Evolutionary conservation across 2,888 invertebrate species (phyloP), one percentile per base, ranked within the genome.

Genomic region (Penaeus monodon): DNA sequence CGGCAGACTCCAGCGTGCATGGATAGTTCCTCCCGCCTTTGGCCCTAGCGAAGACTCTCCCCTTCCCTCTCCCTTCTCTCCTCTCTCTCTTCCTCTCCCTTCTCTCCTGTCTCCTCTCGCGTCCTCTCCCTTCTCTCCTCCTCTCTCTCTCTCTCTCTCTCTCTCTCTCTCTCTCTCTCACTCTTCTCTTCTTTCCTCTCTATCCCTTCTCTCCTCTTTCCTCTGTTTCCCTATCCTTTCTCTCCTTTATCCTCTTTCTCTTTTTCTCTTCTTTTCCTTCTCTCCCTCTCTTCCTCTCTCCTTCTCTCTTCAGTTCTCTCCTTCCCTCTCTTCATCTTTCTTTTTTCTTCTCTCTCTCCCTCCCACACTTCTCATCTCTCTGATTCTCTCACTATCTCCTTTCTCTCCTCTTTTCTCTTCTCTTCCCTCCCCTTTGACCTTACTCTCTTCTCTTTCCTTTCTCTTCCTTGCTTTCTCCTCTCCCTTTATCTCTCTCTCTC

Each of bases 1-100:
- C 49, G 77, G 74, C 70, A 81, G 44, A 73, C 85, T 63, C 85
- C 74, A 81, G 44, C 44, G 8, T 81, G 85, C 85, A 85, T 78
- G 81, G 81, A 81, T 81, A 66, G 74, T 77, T 76, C 79, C 70
- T 57, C 29, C 74, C 70, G 73, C 63, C 79, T 70, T 80, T 85
- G 79, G 85, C 38, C 65, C 74, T 38, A 17, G n/a, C 44, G 7
- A 4, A 38, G 44, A 17, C 22, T 27, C 24, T 17, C 66, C 65
- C 77, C 44, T 33, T 38, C 77, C 38, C 22, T 44, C 77, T 38
- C 24, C 84, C 77, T 33, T 12, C 33, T 38, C 44, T 65, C 83
- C 49, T 33, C 24, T 38, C 24, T 38, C 49, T 44, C 24, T 24
- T n/a, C n/a, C 27, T 57, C 17, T 24, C 24, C 66, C 74, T 24